Evolutionary conservation across 1,140 invertebrate species (phyloP).

Genomic region (Ctenoplectra terminalis): DNA sequence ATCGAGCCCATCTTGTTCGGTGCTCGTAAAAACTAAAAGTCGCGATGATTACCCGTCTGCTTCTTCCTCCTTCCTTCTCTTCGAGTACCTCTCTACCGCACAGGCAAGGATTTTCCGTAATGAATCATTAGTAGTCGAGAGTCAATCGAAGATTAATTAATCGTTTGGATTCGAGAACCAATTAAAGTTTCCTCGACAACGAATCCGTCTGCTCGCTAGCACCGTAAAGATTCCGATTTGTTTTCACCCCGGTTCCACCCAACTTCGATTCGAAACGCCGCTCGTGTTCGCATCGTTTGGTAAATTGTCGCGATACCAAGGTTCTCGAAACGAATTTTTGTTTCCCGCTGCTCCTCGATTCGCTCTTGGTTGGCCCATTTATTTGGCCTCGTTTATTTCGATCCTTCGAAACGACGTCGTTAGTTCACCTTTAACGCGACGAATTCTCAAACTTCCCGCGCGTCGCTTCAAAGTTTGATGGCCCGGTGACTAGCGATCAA

Average conservation of each 20-base stretch:
- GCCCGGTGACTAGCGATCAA: slow-evolving; percentile 12
- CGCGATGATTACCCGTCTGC: slow-evolving; percentile 49
- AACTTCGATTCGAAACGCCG: slow-evolving; percentile 17
- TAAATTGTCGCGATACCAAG: not conserved
- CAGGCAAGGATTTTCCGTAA: slow-evolving; percentile 62
- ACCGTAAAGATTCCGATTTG: slow-evolving; percentile 60
- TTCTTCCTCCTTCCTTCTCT: slow-evolving; percentile 24
- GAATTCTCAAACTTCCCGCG: not conserved
- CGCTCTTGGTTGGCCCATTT: not conserved
- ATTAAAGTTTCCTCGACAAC: slow-evolving; percentile 69
- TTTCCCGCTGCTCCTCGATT: not conserved
- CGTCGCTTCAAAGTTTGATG: slow-evolving; percentile 9
- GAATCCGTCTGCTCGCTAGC: slow-evolving; percentile 54
- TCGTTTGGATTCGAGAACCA: slow-evolving; percentile 70
- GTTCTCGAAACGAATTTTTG: not conserved
- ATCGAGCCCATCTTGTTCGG: not conserved
- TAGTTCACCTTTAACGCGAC: slow-evolving; percentile 20
- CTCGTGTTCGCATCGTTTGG: slow-evolving; percentile 16
- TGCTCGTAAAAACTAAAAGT: not conserved
- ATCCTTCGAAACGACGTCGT: not conserved
- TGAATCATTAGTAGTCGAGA: slow-evolving; percentile 70
- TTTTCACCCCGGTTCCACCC: slow-evolving; percentile 51
- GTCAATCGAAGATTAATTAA: slow-evolving; percentile 73
- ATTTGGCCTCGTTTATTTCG: not conserved
- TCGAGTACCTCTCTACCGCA: slow-evolving; percentile 45